Base-by-base conservation (phyloP, 2,797 vertebrate genomes). In the Neomorphus geoffroyi region DNA sequence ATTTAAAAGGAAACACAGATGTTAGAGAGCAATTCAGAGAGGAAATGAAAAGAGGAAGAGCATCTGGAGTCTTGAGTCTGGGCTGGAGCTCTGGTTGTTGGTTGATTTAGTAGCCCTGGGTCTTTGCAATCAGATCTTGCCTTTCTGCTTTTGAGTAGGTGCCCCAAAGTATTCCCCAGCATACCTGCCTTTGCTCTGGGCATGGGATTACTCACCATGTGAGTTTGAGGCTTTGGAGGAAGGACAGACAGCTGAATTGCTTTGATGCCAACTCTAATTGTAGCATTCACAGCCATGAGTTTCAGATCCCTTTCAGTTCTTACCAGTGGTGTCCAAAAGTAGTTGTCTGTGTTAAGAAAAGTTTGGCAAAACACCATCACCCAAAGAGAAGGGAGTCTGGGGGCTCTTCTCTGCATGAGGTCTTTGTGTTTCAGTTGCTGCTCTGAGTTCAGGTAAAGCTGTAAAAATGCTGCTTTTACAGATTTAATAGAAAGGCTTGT, bases 41-140 rank as follows among this genome's bases (percentile, higher is more conserved):
- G 95, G 95, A 97, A 97, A 97, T 96, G 96, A 96, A 94, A 91
- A 90, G 90, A 95, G 96, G 94, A 97, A 97, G 93, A 92, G 94
- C 92, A 96, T 95, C 91, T 97, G 95, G 94, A 96, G 90, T 46
- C 45, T 88, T n/a, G 86, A 81, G 73, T 67, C 92, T 93, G 95
- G 85, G n/a, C 86, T 88, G 88, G 90, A 92, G 91, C 91, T 95
- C 94, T 96, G 95, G 86, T 95, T 93, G 90, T 43, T 86, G 77
- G 91, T 93, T 94, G 91, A 94, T 95, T 96, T 94, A 94, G 88
- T 92, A 54, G 27, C 92, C 24, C 67, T 77, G 73, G 51, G 53
- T 88, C 80, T 84, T 80, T 91, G 88, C 91, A 92, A 81, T 79
- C 66, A 84, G 91, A 62, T 88, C 85, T 90, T 88, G 77, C 41